Evolutionary conservation across 92 coral and sea anemone species (phyloP).

Genomic region (Galaxea fascicularis): DNA sequence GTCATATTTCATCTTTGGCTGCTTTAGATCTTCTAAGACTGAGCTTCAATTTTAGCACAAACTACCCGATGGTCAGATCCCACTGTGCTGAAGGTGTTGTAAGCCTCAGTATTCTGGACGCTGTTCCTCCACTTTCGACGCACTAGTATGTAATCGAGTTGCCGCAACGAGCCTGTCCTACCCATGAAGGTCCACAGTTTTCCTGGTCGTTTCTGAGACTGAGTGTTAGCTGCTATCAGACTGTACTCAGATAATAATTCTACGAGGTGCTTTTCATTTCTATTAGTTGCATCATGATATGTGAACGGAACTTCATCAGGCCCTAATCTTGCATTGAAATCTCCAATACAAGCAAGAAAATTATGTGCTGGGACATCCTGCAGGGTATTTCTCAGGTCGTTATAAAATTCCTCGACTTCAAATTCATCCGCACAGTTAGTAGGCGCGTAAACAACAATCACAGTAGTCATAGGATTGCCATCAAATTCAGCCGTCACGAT

Average conservation of each 20-base stretch:
- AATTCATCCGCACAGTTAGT: neutral
- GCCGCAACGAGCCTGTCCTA: neutral
- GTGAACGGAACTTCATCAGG: neutral
- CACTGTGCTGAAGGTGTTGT: neutral
- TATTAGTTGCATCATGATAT: neutral
- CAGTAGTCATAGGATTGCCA: neutral
- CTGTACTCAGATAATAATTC: neutral
- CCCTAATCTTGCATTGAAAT: neutral
- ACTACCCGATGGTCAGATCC: neutral
- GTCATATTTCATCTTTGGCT: no score
- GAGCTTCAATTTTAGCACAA: no score
- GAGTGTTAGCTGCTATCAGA: neutral
- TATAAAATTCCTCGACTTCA: neutral
- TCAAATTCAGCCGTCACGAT: neutral
- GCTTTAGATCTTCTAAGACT: no score
- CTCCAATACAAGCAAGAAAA: neutral
- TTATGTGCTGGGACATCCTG: neutral
- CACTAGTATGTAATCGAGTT: neutral
- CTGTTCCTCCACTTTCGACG: neutral
- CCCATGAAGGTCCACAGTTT: neutral
- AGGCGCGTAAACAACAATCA: no score
- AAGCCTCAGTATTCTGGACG: neutral
- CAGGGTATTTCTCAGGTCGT: neutral
- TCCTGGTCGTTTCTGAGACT: neutral
- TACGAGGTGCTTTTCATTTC: neutral